Conservation (phyloP, 2,797 vertebrate species). For the Anomalospiza imberbis region DNA sequence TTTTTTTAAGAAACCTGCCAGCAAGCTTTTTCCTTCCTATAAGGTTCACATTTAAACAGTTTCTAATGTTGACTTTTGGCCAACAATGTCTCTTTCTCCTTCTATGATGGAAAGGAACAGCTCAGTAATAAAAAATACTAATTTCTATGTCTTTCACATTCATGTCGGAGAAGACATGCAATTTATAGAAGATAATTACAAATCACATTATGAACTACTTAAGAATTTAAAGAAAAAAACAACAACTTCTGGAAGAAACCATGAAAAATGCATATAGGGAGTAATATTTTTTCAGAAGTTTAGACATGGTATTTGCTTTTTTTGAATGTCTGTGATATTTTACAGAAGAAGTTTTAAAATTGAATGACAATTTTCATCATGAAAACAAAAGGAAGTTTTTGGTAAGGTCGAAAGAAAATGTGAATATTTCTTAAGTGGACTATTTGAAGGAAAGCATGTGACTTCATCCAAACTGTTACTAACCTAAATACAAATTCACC, state of each 20-base stretch:
- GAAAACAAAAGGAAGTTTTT: background rate
- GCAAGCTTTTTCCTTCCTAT: background rate
- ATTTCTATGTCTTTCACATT: slow-evolving; percentile 7
- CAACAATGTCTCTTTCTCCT: background rate
- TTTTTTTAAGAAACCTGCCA: background rate
- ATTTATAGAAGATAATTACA: slow-evolving; percentile 23
- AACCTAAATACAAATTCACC: background rate
- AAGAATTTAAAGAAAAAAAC: background rate
- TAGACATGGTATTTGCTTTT: background rate
- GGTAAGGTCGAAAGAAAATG: background rate
- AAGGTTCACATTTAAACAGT: background rate
- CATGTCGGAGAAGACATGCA: background rate
- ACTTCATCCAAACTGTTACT: background rate
- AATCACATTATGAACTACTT: background rate
- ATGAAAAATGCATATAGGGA: background rate
- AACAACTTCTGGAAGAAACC: background rate
- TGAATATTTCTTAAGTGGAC: background rate
- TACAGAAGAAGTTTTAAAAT: background rate
- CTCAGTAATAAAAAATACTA: slow-evolving; percentile 6
- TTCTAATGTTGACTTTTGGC: slow-evolving; percentile 7
- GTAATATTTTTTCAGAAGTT: background rate
- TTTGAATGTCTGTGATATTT: background rate
- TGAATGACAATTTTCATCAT: background rate
- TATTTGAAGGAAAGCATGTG: background rate
- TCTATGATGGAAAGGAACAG: background rate